Percentiles rank a stretch among this genome's conserved stretches.
Evolutionary conservation across 2,797 vertebrate genomes (phyloP).

Genomic region (Poecilia velifera): DNA sequence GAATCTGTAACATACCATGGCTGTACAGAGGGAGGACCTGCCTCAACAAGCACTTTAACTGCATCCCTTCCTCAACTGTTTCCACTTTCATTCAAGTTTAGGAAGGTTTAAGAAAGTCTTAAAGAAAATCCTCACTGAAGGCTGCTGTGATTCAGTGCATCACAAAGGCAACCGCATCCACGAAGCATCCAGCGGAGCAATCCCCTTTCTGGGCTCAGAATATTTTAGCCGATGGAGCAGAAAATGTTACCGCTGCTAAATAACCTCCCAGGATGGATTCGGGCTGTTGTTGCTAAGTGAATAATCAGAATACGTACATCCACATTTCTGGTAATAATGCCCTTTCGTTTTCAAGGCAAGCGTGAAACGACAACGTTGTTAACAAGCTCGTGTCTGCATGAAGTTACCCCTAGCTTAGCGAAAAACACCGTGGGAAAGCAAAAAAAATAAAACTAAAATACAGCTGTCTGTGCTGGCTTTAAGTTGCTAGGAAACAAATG

Average conservation of each 20-base stretch:
- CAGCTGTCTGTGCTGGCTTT: neutral
- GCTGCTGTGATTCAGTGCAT: slow-evolving; percentile 10
- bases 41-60: slow-evolving; percentile 5
- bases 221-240: neutral
- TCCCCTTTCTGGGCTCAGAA: slow-evolving; percentile 10
- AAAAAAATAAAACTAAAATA: neutral
- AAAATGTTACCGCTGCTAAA: neutral
- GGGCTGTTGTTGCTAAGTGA: neutral
- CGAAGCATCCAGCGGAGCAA: slow-evolving; percentile 14
- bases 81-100: slow-evolving; percentile 35
- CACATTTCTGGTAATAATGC: neutral
- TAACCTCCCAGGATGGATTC: neutral
- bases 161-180: slow-evolving; percentile 5
- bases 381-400: neutral
- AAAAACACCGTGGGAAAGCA: neutral
- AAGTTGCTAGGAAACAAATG: slow-evolving; percentile 2
- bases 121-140: slow-evolving; percentile 25
- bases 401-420: neutral
- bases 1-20: slow-evolving; percentile 35
- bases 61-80: slow-evolving; percentile 17
- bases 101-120: slow-evolving; percentile 27
- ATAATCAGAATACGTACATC: neutral
- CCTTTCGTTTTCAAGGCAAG: neutral
- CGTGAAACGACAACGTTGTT: neutral
- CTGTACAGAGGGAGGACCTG: neutral